A percentile compares a stretch with the other conserved stretches of the same genome.
phyloP scores from a whole-genome alignment of 2,113 vertebrate species.

The Scomber colias region DNA sequence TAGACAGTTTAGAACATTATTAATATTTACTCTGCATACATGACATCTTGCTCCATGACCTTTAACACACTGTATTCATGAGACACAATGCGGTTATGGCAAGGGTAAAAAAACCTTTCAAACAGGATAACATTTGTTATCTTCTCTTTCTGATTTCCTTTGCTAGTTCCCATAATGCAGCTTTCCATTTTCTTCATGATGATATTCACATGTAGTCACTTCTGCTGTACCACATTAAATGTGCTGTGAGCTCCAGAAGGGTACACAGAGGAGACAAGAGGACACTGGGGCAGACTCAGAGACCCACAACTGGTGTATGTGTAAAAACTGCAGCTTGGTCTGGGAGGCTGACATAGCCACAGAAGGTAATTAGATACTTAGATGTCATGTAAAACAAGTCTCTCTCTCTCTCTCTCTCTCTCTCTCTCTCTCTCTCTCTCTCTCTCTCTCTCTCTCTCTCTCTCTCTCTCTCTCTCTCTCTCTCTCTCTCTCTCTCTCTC shows the following conservation, averaged over 20 bases:
- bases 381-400: constrained; percentile 74
- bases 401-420: constrained; percentile 28
- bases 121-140: neutral
- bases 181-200: neutral
- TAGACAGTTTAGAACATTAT: constrained; percentile 27
- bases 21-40: constrained; percentile 58
- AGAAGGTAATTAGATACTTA: constrained; percentile 76
- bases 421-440: constrained; percentile 3
- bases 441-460: constrained; percentile 25
- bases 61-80: constrained; percentile 13
- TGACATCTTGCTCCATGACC: constrained; percentile 36
- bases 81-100: constrained; percentile 4
- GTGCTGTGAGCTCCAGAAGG: neutral
- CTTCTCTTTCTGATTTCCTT: neutral
- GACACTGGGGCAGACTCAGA: constrained; percentile 28
- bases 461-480: constrained; percentile 26
- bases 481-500: constrained; percentile 7
- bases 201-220: constrained; percentile 6
- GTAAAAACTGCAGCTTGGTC: constrained; percentile 53
- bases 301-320: constrained; percentile 40
- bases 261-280: constrained; percentile 15
- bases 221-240: constrained; percentile 27
- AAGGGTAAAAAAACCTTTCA: neutral
- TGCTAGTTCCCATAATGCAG: neutral
- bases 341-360: constrained; percentile 62